Evolutionary conservation across 2,113 vertebrate species (phyloP).

Genomic region (Glaucomys volans): DNA sequence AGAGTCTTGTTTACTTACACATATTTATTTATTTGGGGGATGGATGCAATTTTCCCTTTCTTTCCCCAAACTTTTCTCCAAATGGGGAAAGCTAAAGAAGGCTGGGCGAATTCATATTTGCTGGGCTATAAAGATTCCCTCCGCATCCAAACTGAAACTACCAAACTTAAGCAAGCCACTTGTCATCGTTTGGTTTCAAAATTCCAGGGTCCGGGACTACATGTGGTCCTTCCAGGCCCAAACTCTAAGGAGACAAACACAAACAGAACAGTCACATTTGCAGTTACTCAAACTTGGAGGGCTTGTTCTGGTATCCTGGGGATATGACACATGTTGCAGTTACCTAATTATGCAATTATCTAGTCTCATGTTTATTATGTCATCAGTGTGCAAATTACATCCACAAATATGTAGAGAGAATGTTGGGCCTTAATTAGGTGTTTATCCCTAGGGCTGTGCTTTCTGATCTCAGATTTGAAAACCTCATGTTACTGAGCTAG

Average conservation of each 20-base stretch:
- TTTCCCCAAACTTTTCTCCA: neutral
- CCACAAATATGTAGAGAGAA: conserved; percentile 43
- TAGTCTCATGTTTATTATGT: conserved; percentile 64
- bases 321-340: conserved; percentile 28
- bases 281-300: neutral
- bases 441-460: conserved; percentile 41
- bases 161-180: conserved; percentile 48
- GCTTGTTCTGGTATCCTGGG: conserved; percentile 14
- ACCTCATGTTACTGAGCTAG: conserved; percentile 26
- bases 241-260: neutral
- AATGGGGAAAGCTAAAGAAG: conserved; percentile 29
- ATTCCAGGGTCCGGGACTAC: conserved; percentile 40
- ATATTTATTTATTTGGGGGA: neutral
- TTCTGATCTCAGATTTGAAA: conserved; percentile 56
- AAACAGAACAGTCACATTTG: neutral
- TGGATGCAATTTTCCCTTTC: neutral
- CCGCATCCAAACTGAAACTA: conserved; percentile 42
- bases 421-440: conserved; percentile 43
- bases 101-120: neutral
- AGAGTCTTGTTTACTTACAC: neutral
- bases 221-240: neutral
- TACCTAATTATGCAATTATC: conserved; percentile 70
- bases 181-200: conserved; percentile 65
- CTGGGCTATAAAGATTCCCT: conserved; percentile 25
- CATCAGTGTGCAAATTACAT: conserved; percentile 58